Evolutionary conservation across 2,797 vertebrate genomes (phyloP).

Genomic region (Schizopygopsis malacanthus): DNA sequence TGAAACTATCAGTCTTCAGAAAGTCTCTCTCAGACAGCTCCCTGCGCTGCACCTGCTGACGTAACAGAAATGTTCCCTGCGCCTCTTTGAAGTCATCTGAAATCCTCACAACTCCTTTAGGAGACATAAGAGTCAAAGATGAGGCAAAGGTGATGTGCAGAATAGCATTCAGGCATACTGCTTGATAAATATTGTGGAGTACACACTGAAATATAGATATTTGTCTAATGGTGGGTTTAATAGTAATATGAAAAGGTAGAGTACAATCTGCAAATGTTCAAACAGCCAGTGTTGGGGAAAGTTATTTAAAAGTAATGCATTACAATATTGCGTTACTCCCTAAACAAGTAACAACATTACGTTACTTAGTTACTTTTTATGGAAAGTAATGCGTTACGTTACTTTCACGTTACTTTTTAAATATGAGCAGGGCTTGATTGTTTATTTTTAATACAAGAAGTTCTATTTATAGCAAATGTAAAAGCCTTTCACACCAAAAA

Average conservation of each 20-base stretch:
- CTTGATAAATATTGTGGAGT: background rate
- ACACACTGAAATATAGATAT: background rate
- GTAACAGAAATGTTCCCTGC: background rate
- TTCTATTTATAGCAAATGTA: too few species aligned
- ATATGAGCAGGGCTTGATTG: too few species aligned
- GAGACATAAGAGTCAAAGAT: background rate
- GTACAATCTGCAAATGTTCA: background rate
- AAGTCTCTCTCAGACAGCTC: too few species aligned
- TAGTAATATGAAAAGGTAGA: background rate
- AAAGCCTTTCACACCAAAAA: too few species aligned
- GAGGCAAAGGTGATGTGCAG: conserved; percentile 1
- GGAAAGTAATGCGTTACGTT: too few species aligned
- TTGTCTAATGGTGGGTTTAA: background rate
- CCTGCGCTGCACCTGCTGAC: background rate
- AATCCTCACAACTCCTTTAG: background rate
- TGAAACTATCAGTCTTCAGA: background rate
- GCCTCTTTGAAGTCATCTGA: background rate
- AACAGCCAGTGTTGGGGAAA: too few species aligned
- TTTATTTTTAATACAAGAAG: too few species aligned
- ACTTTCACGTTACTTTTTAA: too few species aligned
- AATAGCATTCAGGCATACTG: background rate
- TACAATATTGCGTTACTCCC: too few species aligned
- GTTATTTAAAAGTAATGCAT: too few species aligned
- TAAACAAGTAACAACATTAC: too few species aligned
- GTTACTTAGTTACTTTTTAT: too few species aligned